Percentiles rank a stretch among this genome's conserved stretches.
Evolutionary conservation across 2,888 invertebrate genomes (phyloP).

Genomic region (Xanthorhoe designata): DNA sequence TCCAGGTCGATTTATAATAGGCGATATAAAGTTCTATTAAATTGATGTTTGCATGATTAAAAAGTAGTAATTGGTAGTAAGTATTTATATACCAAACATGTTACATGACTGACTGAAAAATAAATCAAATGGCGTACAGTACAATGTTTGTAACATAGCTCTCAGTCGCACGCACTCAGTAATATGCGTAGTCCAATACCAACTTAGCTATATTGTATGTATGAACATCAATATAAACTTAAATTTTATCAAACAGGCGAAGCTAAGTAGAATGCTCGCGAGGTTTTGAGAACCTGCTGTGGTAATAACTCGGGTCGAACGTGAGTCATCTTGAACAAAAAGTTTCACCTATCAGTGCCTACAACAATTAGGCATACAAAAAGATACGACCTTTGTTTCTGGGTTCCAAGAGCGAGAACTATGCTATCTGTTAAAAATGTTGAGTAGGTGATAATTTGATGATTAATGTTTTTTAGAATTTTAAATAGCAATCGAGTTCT

Average conservation of each 20-base stretch:
- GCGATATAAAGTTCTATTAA: too few relatives aligned
- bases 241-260: neutral
- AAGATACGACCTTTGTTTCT: conserved; percentile 18
- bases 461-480: conserved; percentile 16
- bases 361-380: conserved; percentile 9
- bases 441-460: conserved; percentile 1
- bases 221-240: neutral
- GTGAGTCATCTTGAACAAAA: conserved; percentile 25
- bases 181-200: neutral
- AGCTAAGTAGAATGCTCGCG: neutral
- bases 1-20: too few relatives aligned
- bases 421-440: conserved; percentile 13
- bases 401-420: conserved; percentile 6
- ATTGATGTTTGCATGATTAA: too few relatives aligned
- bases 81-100: too few relatives aligned
- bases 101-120: too few relatives aligned
- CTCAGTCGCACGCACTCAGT: neutral
- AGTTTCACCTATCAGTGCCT: conserved; percentile 17
- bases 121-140: too few relatives aligned
- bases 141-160: too few relatives aligned
- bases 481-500: conserved; percentile 22
- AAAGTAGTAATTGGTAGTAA: too few relatives aligned
- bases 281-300: conserved; percentile 5
- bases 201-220: neutral
- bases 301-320: conserved; percentile 4